These are phyloP conservation scores for Lutjanus erythropterus DNA, from an alignment of 2,113 vertebrate species.

Conservation along the genomic window DNA sequence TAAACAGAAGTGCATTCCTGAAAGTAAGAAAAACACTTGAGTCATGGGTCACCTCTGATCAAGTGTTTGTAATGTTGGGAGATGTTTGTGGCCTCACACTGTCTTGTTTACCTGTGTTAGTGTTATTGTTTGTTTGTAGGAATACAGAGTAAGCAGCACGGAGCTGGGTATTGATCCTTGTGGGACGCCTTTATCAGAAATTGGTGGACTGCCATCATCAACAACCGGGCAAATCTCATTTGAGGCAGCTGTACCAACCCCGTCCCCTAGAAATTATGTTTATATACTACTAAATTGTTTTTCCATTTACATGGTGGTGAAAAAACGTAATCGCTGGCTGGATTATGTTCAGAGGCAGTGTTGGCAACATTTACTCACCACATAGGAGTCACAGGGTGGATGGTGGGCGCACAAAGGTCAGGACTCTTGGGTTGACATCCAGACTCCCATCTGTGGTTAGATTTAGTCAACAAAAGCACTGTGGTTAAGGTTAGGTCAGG, in stretches of 20 bases:
- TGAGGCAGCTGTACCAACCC: not conserved
- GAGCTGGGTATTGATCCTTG: not conserved
- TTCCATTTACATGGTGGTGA: not conserved
- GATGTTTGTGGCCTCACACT: not conserved
- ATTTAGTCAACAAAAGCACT: not conserved
- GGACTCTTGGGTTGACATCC: not conserved
- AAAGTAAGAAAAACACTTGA: not conserved
- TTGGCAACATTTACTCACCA: not conserved
- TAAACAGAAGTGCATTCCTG: not conserved
- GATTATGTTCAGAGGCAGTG: not conserved
- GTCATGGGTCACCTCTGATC: not conserved
- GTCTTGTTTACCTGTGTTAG: too few species aligned
- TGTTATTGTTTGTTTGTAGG: not conserved
- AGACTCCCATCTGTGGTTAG: not conserved
- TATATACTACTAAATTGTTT: not conserved
- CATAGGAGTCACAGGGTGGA: not conserved
- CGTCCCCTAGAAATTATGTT: not conserved
- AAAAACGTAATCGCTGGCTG: not conserved
- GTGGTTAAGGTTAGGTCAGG: not conserved
- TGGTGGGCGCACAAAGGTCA: not conserved
- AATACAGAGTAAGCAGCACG: not conserved
- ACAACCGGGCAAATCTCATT: not conserved
- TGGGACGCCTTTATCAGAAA: conserved; percentile 1
- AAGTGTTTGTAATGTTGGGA: not conserved
- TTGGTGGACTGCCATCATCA: not conserved